Percentiles rank a stretch among this genome's conserved stretches.
These are phyloP conservation scores for Drosophila vallismaia DNA, from an alignment of 2,888 invertebrate genomes.

Conservation along the genomic window DNA sequence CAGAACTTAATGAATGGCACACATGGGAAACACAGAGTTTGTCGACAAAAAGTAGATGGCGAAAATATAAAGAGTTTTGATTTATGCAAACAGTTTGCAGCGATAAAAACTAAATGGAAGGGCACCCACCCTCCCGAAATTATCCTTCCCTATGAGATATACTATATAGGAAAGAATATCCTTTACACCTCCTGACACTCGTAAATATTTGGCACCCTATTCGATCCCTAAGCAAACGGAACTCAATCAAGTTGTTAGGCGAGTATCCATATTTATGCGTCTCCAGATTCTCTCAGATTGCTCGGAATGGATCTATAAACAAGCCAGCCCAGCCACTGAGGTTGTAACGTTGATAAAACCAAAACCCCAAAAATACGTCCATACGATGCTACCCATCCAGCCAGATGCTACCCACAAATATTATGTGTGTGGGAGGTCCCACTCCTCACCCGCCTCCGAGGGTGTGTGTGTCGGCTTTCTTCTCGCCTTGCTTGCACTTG, in stretches of 20 bases:
- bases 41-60: slow-evolving; percentile 11
- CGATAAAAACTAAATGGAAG: slow-evolving; percentile 21
- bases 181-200: background rate
- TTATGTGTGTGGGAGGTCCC: background rate
- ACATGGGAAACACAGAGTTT: slow-evolving; percentile 54
- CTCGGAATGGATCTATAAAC: slow-evolving; percentile 36
- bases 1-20: slow-evolving; percentile 64
- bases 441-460: background rate
- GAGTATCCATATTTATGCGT: slow-evolving; percentile 25
- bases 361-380: slow-evolving; percentile 21
- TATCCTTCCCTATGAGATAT: slow-evolving; percentile 2
- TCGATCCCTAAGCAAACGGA: slow-evolving; percentile 7
- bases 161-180: no score
- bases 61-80: slow-evolving; percentile 54
- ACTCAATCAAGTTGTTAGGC: slow-evolving; percentile 34
- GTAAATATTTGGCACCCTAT: background rate
- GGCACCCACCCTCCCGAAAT: slow-evolving; percentile 4
- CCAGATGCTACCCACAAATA: slow-evolving; percentile 35
- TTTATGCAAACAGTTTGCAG: slow-evolving; percentile 58
- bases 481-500: slow-evolving; percentile 59
- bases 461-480: slow-evolving; percentile 9
- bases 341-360: slow-evolving; percentile 41
- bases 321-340: slow-evolving; percentile 15
- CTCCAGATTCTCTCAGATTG: slow-evolving; percentile 32
- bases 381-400: background rate